Base-by-base conservation (phyloP, 2,797 vertebrate species). In the Manis crassicaudata region DNA sequence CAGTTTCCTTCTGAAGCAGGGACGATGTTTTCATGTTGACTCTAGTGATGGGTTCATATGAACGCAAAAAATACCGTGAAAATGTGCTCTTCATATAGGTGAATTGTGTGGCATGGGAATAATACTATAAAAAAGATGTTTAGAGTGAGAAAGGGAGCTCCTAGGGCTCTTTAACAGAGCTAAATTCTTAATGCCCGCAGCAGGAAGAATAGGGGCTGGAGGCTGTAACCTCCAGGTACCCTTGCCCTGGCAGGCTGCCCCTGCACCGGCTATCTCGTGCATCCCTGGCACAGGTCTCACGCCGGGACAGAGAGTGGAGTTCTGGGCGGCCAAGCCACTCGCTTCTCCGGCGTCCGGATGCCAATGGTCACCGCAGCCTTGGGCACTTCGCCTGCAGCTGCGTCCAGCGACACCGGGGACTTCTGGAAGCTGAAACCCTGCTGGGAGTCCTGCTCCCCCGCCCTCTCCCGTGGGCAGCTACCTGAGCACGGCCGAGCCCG, bases 371-470 rank as follows among this genome's bases (percentile, higher is more conserved):
- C 37, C 6, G 0, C 16, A 81, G 35, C 14, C 35, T 4, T 6
- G 25, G 6, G 7, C 0, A 5, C 80, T 68, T 35, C 1, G 0
- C 40, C 18, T 16, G 17, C 0, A 1, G 58, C 14, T 0, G 1
- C 2, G 12, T 17, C 14, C 2, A 0, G 58, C 6, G 8, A 16
- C 80, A 8, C 0, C 0, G 8, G 29, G 32, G 6, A 37, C 67
- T n/a, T 54, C 80, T 56, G 67, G 35, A 75, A 81, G 65, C 10
- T 0, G 14, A 76, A 54, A 8, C 10, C 58, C 50, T 3, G 2
- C 4, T 4, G 1, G 21, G 40, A 32, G 58, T 3, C 9, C 9
- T 6, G 9, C 32, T 21, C 90, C 14, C 50, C 0, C 3, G 4
- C 21, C 21, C 2, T 13, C 52, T 32, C 25, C 23, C 40, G 83